phyloP scores from a whole-genome alignment of 2,888 invertebrate species.

The Mesopsocus fuscifrons region DNA sequence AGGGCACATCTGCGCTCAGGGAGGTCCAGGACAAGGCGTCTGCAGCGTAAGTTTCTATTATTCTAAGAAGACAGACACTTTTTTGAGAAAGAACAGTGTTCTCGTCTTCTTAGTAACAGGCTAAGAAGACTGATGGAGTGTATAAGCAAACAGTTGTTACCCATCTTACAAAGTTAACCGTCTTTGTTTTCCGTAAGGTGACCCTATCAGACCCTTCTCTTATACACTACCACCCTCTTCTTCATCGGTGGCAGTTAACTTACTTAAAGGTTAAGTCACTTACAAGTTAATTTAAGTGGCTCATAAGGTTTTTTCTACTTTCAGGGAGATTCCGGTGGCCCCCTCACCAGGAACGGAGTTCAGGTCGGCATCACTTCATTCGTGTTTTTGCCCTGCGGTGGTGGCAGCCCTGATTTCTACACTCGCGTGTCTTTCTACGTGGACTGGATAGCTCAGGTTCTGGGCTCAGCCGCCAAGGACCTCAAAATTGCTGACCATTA shows the following conservation, averaged over 20 bases:
- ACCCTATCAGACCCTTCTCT: too few species aligned
- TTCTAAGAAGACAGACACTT: too few species aligned
- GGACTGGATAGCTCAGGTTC: neutral
- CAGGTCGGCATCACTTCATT: neutral
- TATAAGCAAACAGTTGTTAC: too few species aligned
- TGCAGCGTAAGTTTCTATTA: slow-evolving; percentile 1
- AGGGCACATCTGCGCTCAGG: neutral
- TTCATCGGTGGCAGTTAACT: too few species aligned
- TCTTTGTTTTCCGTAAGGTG: too few species aligned
- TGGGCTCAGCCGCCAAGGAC: neutral
- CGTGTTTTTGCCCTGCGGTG: neutral
- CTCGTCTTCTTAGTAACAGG: too few species aligned
- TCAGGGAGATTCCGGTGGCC: slow-evolving; percentile 1
- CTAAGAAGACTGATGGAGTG: too few species aligned
- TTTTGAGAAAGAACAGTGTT: too few species aligned
- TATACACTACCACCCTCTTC: too few species aligned
- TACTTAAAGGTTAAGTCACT: too few species aligned
- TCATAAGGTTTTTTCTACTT: neutral
- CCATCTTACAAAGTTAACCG: too few species aligned
- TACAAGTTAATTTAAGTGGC: neutral
- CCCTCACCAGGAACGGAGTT: neutral
- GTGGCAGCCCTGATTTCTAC: neutral
- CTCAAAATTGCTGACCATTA: slow-evolving; percentile 3
- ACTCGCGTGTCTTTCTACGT: neutral
- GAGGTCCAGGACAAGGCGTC: neutral